Evolutionary conservation across 2,797 vertebrate species (phyloP).

Genomic region (Sebastes minor): DNA sequence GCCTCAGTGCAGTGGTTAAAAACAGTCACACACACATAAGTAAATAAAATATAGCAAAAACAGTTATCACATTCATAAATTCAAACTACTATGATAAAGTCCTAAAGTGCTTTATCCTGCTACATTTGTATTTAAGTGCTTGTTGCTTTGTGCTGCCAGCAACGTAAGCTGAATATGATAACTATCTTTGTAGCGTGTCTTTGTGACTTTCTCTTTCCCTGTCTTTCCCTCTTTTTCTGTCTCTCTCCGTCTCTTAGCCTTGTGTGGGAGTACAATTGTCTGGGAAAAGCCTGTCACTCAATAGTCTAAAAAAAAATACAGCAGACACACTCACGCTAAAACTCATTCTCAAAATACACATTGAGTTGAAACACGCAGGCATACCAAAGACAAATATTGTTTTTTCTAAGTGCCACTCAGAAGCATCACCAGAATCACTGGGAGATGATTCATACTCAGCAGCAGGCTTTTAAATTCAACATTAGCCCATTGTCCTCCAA

Average conservation of each 20-base stretch:
- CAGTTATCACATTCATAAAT: not conserved
- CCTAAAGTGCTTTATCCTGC: not conserved
- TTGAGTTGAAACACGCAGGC: not conserved
- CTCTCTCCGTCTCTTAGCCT: constrained; percentile 6
- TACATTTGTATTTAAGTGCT: not conserved
- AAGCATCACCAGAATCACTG: constrained; percentile 24
- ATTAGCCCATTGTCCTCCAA: constrained; percentile 45
- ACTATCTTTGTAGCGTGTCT: not conserved
- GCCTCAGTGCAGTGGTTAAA: too few relatives aligned
- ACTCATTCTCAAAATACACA: constrained; percentile 20
- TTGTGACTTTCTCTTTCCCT: not conserved
- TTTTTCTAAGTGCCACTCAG: constrained; percentile 53
- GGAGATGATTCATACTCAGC: constrained; percentile 37
- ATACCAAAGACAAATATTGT: constrained; percentile 31
- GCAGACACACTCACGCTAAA: not conserved
- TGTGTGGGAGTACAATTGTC: constrained; percentile 32
- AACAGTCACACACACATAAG: too few relatives aligned
- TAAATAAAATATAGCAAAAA: too few relatives aligned
- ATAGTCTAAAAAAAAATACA: constrained; percentile 20
- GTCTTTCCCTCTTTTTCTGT: not conserved
- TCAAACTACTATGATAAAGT: not conserved
- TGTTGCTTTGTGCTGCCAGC: not conserved
- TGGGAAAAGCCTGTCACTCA: constrained; percentile 42
- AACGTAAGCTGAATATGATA: not conserved
- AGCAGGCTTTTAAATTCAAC: constrained; percentile 43